Evolutionary conservation across 2,113 vertebrate species (phyloP), one percentile per base, ranked within the genome.

Genomic region (Ranitomeya variabilis): DNA sequence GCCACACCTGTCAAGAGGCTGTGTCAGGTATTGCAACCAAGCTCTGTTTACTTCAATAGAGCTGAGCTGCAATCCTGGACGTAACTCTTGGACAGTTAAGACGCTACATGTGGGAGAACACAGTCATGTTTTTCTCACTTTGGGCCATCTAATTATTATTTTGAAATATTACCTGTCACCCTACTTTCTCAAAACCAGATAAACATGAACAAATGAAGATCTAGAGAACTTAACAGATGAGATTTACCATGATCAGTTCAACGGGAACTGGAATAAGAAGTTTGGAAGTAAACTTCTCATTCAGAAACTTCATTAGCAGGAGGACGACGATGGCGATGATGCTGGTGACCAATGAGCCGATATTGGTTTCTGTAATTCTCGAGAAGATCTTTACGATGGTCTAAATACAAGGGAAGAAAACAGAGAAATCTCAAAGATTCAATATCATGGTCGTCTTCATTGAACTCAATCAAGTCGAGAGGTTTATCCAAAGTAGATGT

Each of bases 181-280:
- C 64, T n/a, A 9, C 64, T 66, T n/a, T 66, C 21, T 21, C 64
- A 66, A 66, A 10, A 66, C 7, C 19, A 66, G 18, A 66, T 69
- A 69, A 26, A 69, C 23, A 23, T 15, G 13, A 16, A 1, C 13
- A 71, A 31, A 6, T 71, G 11, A 15, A 37, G 31, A 71, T 71
- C 5, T 71, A 16, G n/a, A 71, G 3, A 31, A 71, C 67, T 14
- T 13, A 23, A 0, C 37, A 15, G 15, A 71, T 31, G 15, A 31
- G 13, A 87, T 91, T 85, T 92, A 98, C 98, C 94, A 95, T 95
- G 85, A 99, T 87, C 19, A 99, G 95, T 81, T 99, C 98, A 14
- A 97, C 95, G 0, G 98, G 98, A 79, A 99, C 92, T 4, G 97
- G 97, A 57, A 98, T 23, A 7, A 95, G 95, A 26, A 99, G 90